phyloP scores from a whole-genome alignment of 1,140 invertebrate species.

The Manduca sexta region DNA sequence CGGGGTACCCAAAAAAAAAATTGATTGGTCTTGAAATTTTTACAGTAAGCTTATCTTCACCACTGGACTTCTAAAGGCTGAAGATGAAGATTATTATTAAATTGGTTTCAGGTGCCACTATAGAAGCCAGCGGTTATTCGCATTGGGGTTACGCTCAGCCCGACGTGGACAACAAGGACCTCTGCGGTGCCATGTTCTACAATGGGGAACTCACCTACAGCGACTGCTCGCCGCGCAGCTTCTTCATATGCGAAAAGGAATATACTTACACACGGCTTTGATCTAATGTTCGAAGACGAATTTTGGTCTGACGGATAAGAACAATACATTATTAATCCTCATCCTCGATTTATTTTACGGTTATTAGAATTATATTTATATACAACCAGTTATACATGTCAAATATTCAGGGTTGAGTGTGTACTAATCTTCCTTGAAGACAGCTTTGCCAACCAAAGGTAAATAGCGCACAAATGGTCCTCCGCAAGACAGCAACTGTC shows the following conservation, averaged over 20 bases:
- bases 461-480: constrained; percentile 47
- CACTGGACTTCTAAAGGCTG: too few relatives aligned
- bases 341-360: too few relatives aligned
- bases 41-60: too few relatives aligned
- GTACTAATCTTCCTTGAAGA: too few relatives aligned
- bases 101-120: constrained; percentile 22
- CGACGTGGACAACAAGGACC: constrained; percentile 19
- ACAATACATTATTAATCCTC: too few relatives aligned
- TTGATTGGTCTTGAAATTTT: too few relatives aligned
- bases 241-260: constrained; percentile 35
- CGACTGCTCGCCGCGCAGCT: constrained; percentile 10
- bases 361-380: too few relatives aligned
- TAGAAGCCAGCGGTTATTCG: constrained; percentile 28
- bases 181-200: constrained; percentile 33
- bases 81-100: background rate
- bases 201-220: constrained; percentile 27
- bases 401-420: too few relatives aligned
- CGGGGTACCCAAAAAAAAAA: too few relatives aligned
- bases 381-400: too few relatives aligned
- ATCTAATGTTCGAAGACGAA: constrained; percentile 4
- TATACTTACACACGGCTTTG: constrained; percentile 1
- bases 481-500: constrained; percentile 38
- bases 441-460: constrained; percentile 53
- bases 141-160: constrained; percentile 30
- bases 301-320: too few relatives aligned